phyloP scores from a whole-genome alignment of 2,888 invertebrate genomes.

The Suillia variegata region DNA sequence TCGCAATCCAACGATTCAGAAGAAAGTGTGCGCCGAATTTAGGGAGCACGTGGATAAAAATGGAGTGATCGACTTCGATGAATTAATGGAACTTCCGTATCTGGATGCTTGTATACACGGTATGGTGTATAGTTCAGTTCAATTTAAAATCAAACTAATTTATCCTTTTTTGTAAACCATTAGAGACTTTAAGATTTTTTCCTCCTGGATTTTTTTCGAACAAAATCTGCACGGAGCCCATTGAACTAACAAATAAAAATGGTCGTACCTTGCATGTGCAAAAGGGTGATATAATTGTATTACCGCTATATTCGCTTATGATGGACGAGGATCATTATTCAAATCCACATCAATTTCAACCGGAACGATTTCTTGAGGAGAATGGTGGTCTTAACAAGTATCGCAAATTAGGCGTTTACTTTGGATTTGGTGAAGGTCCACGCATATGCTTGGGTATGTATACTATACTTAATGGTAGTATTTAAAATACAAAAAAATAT shows the following conservation, averaged over 20 bases:
- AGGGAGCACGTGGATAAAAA: constrained; percentile 11
- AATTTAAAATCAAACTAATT: not conserved
- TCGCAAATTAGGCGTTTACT: constrained; percentile 46
- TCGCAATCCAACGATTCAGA: constrained; percentile 40
- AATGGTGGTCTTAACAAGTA: constrained; percentile 43
- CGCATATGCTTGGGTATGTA: constrained; percentile 48
- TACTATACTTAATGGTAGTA: too few relatives aligned
- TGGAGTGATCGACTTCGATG: constrained; percentile 42
- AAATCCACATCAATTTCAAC: constrained; percentile 42
- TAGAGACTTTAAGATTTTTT: too few relatives aligned
- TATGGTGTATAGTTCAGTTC: constrained; percentile 23
- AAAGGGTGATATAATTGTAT: constrained; percentile 33
- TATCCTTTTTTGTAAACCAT: too few relatives aligned
- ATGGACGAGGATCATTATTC: constrained; percentile 41
- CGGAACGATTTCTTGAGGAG: constrained; percentile 42
- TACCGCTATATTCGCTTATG: constrained; percentile 39
- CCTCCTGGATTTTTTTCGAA: too few relatives aligned
- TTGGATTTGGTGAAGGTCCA: constrained; percentile 47
- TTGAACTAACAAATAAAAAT: constrained; percentile 35
- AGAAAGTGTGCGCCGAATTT: constrained; percentile 31
- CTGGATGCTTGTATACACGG: constrained; percentile 54
- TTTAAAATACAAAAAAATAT: too few relatives aligned
- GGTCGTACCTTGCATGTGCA: constrained; percentile 35
- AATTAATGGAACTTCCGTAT: constrained; percentile 45
- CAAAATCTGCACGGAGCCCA: constrained; percentile 37